Base-by-base conservation (phyloP, 2,888 invertebrate species). In the Andrena dorsata region DNA sequence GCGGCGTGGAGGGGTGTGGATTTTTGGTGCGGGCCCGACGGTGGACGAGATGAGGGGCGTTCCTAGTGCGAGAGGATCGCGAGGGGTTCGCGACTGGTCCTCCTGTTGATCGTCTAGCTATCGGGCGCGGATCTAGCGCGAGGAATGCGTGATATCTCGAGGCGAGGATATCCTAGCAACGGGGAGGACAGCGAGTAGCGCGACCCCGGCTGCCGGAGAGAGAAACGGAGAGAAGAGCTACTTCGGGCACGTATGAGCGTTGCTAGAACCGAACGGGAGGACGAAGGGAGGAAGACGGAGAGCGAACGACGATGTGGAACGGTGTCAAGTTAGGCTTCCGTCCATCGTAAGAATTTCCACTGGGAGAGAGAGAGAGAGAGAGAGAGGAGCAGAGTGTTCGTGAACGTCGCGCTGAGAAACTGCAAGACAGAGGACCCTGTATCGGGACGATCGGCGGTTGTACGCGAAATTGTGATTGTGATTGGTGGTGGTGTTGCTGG, bases 91-190 rank as follows among this genome's bases (percentile, higher is more conserved):
- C 78, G 84, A 82, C 75, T 70, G 80, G 71, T 84, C 64, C 47
- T 64, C 75, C 83, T 81, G 86, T 74, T 82, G 87, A 88, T 84
- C 84, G 80, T 70, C 79, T 60, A 49, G 64, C 80, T 80, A 80
- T 86, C 76, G 76, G 64, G 60, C 76, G 81, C 64, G 78, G 56
- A 88, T 78, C 78, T 83, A 78, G 77, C 82, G 82, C 82, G 78
- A 76, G 89, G 87, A 85, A 88, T 82, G 89, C 75, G 75, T 83
- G 80, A 83, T 83, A 88, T 88, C 78, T 86, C 87, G 76, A 49
- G 81, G 73, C 73, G 74, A 68, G 51, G 79, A 77, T 80, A 84
- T 76, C 64, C 70, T 72, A 64, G 83, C 76, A 77, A 80, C 79
- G 71, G 79, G 47, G 79, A 81, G 85, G 66, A 80, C 76, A 79